Conservation (phyloP, 2,113 vertebrate genomes). For the Strix uralensis region DNA sequence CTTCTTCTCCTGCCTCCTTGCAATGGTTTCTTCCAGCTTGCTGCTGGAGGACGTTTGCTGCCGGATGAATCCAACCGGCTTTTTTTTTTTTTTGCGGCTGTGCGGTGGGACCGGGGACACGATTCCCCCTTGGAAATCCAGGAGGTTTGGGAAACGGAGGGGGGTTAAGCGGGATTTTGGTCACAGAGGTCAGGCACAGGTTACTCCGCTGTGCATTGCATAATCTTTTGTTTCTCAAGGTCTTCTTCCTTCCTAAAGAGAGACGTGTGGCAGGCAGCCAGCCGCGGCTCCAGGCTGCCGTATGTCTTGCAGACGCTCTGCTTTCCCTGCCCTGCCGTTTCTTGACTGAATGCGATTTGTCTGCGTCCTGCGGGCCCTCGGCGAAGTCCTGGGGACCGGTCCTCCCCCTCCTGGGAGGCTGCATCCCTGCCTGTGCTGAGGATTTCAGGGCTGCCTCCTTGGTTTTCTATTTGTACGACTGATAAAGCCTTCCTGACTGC, state of each 20-base stretch:
- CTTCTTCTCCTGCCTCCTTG: not conserved
- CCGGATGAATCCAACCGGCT: not conserved
- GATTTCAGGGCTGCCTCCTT: not conserved
- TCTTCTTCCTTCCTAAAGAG: not conserved
- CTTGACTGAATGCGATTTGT: not conserved
- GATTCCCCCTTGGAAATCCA: not conserved
- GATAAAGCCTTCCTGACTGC: not conserved
- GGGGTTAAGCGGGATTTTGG: not conserved
- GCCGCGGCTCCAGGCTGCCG: not conserved
- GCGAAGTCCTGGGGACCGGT: not conserved
- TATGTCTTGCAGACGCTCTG: not conserved
- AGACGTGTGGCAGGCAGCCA: not conserved
- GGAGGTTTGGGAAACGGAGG: not conserved
- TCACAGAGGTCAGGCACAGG: not conserved
- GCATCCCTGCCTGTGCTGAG: not conserved
- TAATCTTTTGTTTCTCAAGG: conserved; percentile 29
- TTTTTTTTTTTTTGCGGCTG: not conserved
- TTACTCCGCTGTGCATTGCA: not conserved
- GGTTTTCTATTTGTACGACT: not conserved
- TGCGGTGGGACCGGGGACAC: not conserved
- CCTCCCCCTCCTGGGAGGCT: not conserved
- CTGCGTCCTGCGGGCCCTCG: not conserved
- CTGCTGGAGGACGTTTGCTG: not conserved
- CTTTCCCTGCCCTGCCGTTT: not conserved
- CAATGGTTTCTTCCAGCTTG: not conserved